Conservation (phyloP, 2,113 vertebrate species). For the Oncorhynchus gorbuscha region DNA sequence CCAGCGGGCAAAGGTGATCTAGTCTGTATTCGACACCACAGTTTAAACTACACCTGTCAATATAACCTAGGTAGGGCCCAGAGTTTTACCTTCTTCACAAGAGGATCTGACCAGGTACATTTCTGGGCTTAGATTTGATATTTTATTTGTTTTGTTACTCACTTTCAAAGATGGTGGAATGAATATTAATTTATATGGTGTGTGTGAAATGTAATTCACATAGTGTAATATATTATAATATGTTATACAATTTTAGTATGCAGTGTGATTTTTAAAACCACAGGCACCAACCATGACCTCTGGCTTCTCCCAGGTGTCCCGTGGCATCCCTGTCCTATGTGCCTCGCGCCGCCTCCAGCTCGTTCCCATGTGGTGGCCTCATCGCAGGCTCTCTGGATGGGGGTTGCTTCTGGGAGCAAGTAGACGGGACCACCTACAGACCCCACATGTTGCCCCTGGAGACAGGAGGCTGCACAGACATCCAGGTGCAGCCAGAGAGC, state of each 20-base stretch:
- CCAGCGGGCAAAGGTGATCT: neutral
- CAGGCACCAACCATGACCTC: neutral
- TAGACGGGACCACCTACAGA: conserved; percentile 72
- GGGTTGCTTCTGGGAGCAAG: conserved; percentile 91
- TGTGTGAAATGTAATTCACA: no score
- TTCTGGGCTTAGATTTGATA: no score
- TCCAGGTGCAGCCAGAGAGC: conserved; percentile 86
- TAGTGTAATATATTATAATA: no score
- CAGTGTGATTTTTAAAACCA: neutral
- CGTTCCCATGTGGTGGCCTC: conserved; percentile 85
- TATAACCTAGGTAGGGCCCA: no score
- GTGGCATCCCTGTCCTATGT: conserved; percentile 89
- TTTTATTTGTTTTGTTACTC: no score
- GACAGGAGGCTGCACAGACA: conserved; percentile 82
- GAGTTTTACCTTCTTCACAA: no score
- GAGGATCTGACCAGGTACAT: no score
- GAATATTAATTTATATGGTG: no score
- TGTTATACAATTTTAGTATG: no score
- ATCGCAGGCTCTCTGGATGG: conserved; percentile 90
- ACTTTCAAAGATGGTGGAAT: no score
- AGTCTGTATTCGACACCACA: no score
- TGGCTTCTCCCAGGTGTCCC: conserved; percentile 77
- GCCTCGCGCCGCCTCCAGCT: conserved; percentile 80
- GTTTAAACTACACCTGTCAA: no score
- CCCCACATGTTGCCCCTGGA: conserved; percentile 87